Percentiles rank a stretch among this genome's conserved stretches.
phyloP scores from a whole-genome alignment of 2,888 invertebrate genomes.

The Cephus nigrinus region DNA sequence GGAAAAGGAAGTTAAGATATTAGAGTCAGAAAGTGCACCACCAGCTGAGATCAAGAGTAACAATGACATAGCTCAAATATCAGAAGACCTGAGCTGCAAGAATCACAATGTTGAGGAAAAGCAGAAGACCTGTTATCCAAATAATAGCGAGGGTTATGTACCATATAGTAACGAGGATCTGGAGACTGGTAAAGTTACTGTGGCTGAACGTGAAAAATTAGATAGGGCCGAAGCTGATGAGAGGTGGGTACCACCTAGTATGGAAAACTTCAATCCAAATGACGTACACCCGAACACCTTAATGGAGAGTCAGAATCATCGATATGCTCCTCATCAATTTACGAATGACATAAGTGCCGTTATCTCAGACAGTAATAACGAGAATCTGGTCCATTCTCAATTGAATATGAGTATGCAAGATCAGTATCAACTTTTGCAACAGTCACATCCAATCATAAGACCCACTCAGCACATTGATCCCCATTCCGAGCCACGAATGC shows the following conservation, averaged over 20 bases:
- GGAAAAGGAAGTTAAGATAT: slow-evolving; percentile 17
- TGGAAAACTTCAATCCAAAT: slow-evolving; percentile 58
- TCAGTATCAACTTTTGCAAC: slow-evolving; percentile 52
- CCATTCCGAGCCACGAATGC: slow-evolving; percentile 39
- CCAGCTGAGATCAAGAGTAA: slow-evolving; percentile 25
- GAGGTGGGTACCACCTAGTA: slow-evolving; percentile 74
- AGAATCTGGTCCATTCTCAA: slow-evolving; percentile 50
- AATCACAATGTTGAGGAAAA: slow-evolving; percentile 52
- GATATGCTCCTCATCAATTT: slow-evolving; percentile 55
- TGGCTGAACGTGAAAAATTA: slow-evolving; percentile 63
- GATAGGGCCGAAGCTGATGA: slow-evolving; percentile 70
- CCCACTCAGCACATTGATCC: slow-evolving; percentile 48
- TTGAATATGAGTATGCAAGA: slow-evolving; percentile 55
- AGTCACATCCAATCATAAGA: slow-evolving; percentile 48
- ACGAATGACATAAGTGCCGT: slow-evolving; percentile 49
- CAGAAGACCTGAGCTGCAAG: slow-evolving; percentile 32
- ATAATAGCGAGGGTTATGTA: slow-evolving; percentile 48
- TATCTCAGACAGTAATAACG: slow-evolving; percentile 42
- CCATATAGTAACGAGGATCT: slow-evolving; percentile 59
- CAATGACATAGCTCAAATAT: slow-evolving; percentile 25
- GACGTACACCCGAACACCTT: slow-evolving; percentile 55
- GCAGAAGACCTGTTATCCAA: slow-evolving; percentile 52
- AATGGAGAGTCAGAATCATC: slow-evolving; percentile 59
- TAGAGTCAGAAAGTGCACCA: slow-evolving; percentile 11
- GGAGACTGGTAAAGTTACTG: slow-evolving; percentile 60